Percentiles rank a stretch among this genome's conserved stretches.
These are phyloP conservation scores for Lycocorax pyrrhopterus DNA, from an alignment of 2,113 vertebrate species.

Conservation along the genomic window DNA sequence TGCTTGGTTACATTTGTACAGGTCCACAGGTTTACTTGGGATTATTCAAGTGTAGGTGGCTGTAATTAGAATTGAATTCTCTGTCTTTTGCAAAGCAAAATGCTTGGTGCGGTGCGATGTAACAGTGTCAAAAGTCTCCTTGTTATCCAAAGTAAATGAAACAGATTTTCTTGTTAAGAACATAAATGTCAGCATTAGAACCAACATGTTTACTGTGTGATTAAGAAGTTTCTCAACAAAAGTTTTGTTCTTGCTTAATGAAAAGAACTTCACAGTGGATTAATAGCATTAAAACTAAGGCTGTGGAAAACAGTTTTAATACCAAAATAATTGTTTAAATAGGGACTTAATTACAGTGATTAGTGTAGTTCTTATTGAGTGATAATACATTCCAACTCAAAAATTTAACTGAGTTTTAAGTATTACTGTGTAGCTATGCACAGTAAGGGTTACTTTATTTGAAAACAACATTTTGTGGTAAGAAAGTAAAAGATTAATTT, in stretches of 20 bases:
- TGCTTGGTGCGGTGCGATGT: neutral
- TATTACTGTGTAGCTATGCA: neutral
- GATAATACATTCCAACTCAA: neutral
- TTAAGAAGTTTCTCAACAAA: conserved; percentile 44
- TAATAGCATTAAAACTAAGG: conserved; percentile 8
- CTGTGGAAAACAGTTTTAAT: conserved; percentile 38
- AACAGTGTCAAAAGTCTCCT: neutral
- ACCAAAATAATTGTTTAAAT: conserved; percentile 52
- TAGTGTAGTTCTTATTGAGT: conserved; percentile 33
- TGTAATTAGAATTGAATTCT: neutral
- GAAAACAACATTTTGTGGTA: neutral
- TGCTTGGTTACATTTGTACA: neutral
- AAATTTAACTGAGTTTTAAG: neutral
- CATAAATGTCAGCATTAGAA: neutral
- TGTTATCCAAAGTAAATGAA: neutral
- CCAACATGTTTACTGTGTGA: neutral
- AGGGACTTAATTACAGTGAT: conserved; percentile 25
- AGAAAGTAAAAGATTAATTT: neutral
- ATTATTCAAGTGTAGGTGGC: neutral
- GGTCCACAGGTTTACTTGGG: fast-evolving
- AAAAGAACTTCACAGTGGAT: neutral
- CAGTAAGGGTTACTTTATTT: neutral
- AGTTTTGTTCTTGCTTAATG: conserved; percentile 33
- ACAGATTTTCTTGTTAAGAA: conserved; percentile 34
- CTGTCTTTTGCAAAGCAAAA: neutral